Conservation (phyloP, 2,888 invertebrate genomes). For the Lobophora halterata region DNA sequence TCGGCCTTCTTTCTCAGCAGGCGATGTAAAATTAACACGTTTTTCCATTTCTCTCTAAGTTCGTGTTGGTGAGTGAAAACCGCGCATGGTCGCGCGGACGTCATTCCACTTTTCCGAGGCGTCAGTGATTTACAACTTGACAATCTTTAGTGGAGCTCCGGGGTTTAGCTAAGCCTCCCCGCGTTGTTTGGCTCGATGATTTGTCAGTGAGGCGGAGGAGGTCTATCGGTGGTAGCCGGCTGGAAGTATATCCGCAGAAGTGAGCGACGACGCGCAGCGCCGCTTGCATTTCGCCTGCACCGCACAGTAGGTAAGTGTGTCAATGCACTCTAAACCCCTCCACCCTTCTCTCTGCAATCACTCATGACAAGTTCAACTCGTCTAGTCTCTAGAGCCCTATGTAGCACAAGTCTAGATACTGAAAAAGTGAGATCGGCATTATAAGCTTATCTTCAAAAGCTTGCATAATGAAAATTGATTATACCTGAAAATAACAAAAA, state of each 20-base stretch:
- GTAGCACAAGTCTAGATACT: conserved; percentile 38
- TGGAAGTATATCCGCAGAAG: conserved; percentile 56
- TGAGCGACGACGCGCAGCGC: conserved; percentile 55
- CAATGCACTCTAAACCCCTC: conserved; percentile 76
- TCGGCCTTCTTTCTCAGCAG: conserved; percentile 42
- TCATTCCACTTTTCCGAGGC: conserved; percentile 79
- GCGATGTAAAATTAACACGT: conserved; percentile 54
- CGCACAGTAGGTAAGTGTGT: conserved; percentile 77
- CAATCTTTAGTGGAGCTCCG: conserved; percentile 51
- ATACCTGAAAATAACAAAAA: no score
- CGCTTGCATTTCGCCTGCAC: conserved; percentile 73
- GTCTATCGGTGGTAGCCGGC: conserved; percentile 52
- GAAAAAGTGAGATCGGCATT: conserved; percentile 30
- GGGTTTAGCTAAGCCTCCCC: conserved; percentile 37
- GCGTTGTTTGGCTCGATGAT: conserved; percentile 30
- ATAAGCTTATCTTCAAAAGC: no score
- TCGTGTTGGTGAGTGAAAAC: conserved; percentile 75
- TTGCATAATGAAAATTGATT: no score
- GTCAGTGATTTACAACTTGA: conserved; percentile 62
- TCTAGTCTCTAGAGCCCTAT: conserved; percentile 48
- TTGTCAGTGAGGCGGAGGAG: conserved; percentile 39
- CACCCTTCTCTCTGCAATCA: conserved; percentile 64
- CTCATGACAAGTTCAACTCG: conserved; percentile 69
- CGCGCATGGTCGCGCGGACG: conserved; percentile 68
- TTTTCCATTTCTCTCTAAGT: conserved; percentile 68